Evolutionary conservation across 1,140 invertebrate species (phyloP).

Genomic region (Harpegnathos saltator): DNA sequence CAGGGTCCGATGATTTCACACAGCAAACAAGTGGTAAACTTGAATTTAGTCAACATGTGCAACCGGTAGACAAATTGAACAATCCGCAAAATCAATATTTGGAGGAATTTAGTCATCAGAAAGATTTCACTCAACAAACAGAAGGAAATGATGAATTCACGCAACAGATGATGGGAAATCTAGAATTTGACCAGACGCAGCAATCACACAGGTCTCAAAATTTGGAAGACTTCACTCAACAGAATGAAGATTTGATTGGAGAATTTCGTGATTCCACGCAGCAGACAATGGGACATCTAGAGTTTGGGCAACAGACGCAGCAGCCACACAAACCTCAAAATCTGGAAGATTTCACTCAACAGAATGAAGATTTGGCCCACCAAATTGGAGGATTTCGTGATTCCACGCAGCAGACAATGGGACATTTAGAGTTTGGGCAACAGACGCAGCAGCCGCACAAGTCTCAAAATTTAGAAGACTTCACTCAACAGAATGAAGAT

Average conservation of each 20-base stretch:
- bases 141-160: constrained; percentile 42
- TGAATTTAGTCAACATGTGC: constrained; percentile 28
- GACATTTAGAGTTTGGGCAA: constrained; percentile 33
- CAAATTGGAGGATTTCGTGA: constrained; percentile 43
- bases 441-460: neutral
- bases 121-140: constrained; percentile 17
- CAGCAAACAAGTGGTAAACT: constrained; percentile 3
- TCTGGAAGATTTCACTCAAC: constrained; percentile 61
- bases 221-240: constrained; percentile 33
- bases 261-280: neutral
- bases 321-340: constrained; percentile 55
- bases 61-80: constrained; percentile 7
- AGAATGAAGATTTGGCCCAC: constrained; percentile 16
- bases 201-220: neutral
- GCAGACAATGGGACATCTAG: constrained; percentile 17
- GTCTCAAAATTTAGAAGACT: constrained; percentile 47
- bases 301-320: constrained; percentile 44
- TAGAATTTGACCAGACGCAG: constrained; percentile 35
- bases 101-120: constrained; percentile 36
- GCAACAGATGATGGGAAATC: constrained; percentile 19
- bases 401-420: constrained; percentile 10
- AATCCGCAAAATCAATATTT: constrained; percentile 36
- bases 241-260: constrained; percentile 26
- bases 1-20: constrained; percentile 50
- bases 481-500: constrained; percentile 21